Evolutionary conservation across 2,113 vertebrate genomes (phyloP), one percentile per base, ranked within the genome.

Genomic region (Nymphicus hollandicus): DNA sequence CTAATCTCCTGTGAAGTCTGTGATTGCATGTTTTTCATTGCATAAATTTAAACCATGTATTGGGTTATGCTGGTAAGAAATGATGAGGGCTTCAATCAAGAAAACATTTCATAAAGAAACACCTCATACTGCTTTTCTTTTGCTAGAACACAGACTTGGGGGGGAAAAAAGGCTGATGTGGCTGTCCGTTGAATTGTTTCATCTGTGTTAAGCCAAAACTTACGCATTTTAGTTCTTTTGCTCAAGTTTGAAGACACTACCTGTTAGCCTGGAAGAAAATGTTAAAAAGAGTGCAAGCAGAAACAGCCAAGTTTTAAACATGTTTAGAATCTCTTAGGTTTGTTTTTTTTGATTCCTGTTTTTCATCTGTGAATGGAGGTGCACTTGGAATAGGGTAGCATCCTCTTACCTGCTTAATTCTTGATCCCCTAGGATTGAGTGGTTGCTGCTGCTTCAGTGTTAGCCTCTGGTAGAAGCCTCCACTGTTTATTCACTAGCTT

Each of bases 121-220:
- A 15, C 33, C 86, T 13, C 17, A 14, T 56, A 6, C 12, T 61
- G 33, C 15, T 80, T 88, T 88, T 53, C 70, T 89, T 85, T 46
- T 50, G 11, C 14, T 52, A 39, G 23, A 50, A 6, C 35, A 15
- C 6, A 44, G 28, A 17, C 27, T 73, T 76, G 20, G 13, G 11
- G 9, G 2, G 3, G 5, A 7, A 16, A 23, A 70, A 66, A 33
- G 18, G 5, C 18, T 31, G 27, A 0, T 61, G 15, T 37, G 12
- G 56, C 8, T 73, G 6, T 80, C n/a, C 58, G 14, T 58, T 58
- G 52, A 15, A 28, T 64, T 76, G 22, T 72, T 47, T 27, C 18
- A 15, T 39, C n/a, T 61, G 9, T 44, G 31, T 60, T 76, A 77
- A 65, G 31, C 12, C 22, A 12, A 4, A 90, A 76, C 43, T 43